Base-by-base conservation (phyloP, 2,113 vertebrate species). In the Dasyprocta punctata region DNA sequence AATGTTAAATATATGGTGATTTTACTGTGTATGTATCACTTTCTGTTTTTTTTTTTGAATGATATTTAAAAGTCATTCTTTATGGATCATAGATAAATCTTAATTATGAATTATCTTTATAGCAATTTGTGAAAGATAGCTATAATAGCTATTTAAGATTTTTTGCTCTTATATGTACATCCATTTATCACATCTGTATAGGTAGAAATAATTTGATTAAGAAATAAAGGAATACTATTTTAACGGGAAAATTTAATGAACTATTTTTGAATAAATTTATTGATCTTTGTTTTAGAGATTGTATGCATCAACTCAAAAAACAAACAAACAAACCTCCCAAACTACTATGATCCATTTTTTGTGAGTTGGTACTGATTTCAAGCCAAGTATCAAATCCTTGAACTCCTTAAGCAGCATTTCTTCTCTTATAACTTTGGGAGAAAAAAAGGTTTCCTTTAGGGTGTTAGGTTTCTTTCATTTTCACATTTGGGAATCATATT, bases 91-190 rank as follows among this genome's bases (percentile, higher is more conserved):
- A 91, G 89, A 83, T 94, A 41, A 67, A 91, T 84, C 33, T 5
- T 75, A 97, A 93, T 87, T 75, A 93, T 71, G 61, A 65, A 49
- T 95, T 69, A 65, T 83, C n/a, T 83, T 82, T 89, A 86, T 16
- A 47, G 5, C 16, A 78, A 54, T 17, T 80, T n/a, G n/a, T 86
- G 19, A 78, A 94, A 80, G n/a, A n/a, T 63, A 65, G 61, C 14
- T 69, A 69, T 9, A 38, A 4, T 33, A 61, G 56, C 49, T 71
- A 60, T 81, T 83, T 82, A 82, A 60, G 17, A 0, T 33, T 52
- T 94, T 85, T 73, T 58, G 65, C 41, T 92, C 58, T 88, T 89
- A 38, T 83, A 91, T 38, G 10, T n/a, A 22, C 3, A 12, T 92
- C 3, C 41, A 41, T 92, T n/a, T 82, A 36, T 61, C 87, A 52